A percentile compares a stretch with the other conserved stretches of the same genome.
phyloP scores from a whole-genome alignment of 2,888 invertebrate genomes.

The Girardia tigrina region DNA sequence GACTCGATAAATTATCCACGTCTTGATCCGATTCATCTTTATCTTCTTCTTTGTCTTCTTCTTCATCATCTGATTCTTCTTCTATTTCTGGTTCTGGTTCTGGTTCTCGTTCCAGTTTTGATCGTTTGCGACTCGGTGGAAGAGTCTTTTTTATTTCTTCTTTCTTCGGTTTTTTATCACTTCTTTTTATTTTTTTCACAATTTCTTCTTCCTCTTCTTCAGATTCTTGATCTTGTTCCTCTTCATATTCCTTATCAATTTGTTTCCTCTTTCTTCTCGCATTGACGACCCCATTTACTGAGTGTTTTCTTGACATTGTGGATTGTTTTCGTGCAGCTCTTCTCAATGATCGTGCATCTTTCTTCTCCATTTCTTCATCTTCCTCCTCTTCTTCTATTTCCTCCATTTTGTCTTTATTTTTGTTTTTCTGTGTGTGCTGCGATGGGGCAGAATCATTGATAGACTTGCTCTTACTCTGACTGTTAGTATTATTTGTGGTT shows the following conservation, averaged over 20 bases:
- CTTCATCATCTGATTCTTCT: not conserved
- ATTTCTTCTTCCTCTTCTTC: not conserved
- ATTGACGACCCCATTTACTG: too few species aligned
- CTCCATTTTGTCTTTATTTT: too few species aligned
- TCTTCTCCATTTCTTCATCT: too few species aligned
- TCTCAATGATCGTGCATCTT: too few species aligned
- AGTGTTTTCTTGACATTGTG: too few species aligned
- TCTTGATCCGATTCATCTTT: not conserved
- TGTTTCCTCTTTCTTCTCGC: not conserved
- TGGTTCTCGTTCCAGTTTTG: not conserved
- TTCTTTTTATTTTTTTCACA: not conserved
- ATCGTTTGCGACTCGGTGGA: not conserved
- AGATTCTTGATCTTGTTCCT: not conserved
- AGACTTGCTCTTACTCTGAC: too few species aligned
- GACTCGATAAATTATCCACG: not conserved
- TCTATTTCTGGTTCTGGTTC: not conserved
- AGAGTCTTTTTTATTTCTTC: not conserved
- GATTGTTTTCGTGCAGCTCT: too few species aligned
- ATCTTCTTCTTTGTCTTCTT: not conserved
- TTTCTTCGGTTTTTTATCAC: not conserved
- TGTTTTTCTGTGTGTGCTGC: too few species aligned
- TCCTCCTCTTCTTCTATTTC: too few species aligned
- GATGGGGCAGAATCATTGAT: too few species aligned
- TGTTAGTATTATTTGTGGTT: too few species aligned
- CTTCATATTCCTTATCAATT: not conserved